These are phyloP conservation scores for Drosophila orena DNA, from an alignment of 1,140 invertebrate species.

Conservation along the genomic window DNA sequence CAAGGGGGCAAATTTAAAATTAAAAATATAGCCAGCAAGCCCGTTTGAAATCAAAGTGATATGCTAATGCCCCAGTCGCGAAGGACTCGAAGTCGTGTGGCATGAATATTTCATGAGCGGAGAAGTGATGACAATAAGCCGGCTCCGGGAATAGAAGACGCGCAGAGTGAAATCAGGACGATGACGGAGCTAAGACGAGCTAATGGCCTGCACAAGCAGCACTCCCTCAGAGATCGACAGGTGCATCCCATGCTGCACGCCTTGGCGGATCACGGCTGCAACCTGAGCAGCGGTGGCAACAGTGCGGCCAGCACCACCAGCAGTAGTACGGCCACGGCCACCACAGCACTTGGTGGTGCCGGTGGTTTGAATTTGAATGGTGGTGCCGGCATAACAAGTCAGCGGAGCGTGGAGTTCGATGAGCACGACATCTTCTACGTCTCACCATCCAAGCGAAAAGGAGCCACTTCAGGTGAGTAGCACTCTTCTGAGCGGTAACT, in stretches of 20 bases:
- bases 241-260: conserved; percentile 61
- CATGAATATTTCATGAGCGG: conserved; percentile 77
- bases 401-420: conserved; percentile 69
- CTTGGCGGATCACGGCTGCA: conserved; percentile 69
- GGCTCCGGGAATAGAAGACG: conserved; percentile 26
- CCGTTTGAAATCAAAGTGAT: conserved; percentile 66
- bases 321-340: conserved; percentile 76
- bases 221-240: conserved; percentile 54
- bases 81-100: conserved; percentile 9
- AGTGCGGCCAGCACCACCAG: conserved; percentile 72
- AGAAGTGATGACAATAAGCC: conserved; percentile 72
- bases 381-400: conserved; percentile 10
- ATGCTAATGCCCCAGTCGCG: conserved; percentile 65
- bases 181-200: conserved; percentile 69
- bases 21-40: conserved; percentile 51
- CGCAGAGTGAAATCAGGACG: conserved; percentile 8
- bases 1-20: conserved; percentile 69
- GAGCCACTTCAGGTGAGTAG: conserved; percentile 21
- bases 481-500: not conserved
- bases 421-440: conserved; percentile 82
- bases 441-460: conserved; percentile 81
- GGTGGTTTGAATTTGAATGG: not conserved
- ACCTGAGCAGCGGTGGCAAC: conserved; percentile 71
- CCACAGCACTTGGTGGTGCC: conserved; percentile 50
- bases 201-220: conserved; percentile 68